Conservation (phyloP, 2,797 vertebrate genomes). For the Pagetopsis macropterus region DNA sequence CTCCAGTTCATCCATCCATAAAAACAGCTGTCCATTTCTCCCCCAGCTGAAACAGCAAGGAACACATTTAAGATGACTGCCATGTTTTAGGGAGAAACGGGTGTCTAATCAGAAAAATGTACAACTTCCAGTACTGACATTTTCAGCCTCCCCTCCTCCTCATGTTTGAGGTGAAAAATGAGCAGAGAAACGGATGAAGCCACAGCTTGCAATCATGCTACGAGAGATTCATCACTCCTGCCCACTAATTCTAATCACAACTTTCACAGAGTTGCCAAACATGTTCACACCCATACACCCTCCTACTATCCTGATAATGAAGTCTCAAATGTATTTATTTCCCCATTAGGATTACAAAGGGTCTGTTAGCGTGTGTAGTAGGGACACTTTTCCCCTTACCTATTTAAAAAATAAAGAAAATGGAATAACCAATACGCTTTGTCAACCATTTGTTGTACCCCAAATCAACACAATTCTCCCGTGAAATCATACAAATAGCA, state of each 20-base stretch:
- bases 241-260: slow-evolving; percentile 49
- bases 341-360: slow-evolving; percentile 63
- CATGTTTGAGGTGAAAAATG: slow-evolving; percentile 31
- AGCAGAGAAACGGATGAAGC: slow-evolving; percentile 42
- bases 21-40: slow-evolving; percentile 1
- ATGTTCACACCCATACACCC: slow-evolving; percentile 25
- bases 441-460: background rate
- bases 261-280: slow-evolving; percentile 20
- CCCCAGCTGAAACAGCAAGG: background rate
- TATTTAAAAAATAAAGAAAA: slow-evolving; percentile 17
- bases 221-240: slow-evolving; percentile 45
- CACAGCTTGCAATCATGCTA: slow-evolving; percentile 44
- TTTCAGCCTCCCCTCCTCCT: slow-evolving; percentile 14
- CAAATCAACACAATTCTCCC: background rate
- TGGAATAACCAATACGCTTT: background rate
- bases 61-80: background rate
- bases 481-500: slow-evolving; percentile 1
- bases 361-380: slow-evolving; percentile 26
- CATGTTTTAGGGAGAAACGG: slow-evolving; percentile 36
- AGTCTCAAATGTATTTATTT: slow-evolving; percentile 56
- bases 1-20: background rate
- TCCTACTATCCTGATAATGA: slow-evolving; percentile 58
- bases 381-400: slow-evolving; percentile 2
- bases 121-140: slow-evolving; percentile 20
- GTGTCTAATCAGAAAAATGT: slow-evolving; percentile 36